Percentiles rank a stretch among this genome's conserved stretches.
These are phyloP conservation scores for Araneus ventricosus DNA, from an alignment of 1,140 invertebrate genomes.

Conservation along the genomic window DNA sequence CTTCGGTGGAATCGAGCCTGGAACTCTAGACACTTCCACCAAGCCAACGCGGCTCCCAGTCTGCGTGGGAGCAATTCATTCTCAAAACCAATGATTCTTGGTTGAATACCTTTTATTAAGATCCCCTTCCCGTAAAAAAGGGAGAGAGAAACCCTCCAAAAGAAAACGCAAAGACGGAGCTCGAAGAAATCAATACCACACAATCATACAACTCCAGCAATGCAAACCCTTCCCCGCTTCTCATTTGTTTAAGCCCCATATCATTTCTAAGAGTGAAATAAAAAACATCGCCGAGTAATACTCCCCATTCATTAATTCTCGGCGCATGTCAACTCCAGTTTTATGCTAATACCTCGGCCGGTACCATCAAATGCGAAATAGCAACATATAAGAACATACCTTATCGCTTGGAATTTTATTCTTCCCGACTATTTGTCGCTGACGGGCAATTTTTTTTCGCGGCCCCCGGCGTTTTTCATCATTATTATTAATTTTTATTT, in stretches of 20 bases:
- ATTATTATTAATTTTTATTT: constrained; percentile 60
- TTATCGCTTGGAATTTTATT: constrained; percentile 21
- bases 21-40: too few species aligned
- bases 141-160: too few species aligned
- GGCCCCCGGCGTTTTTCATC: constrained; percentile 40
- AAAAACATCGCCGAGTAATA: neutral
- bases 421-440: constrained; percentile 14
- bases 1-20: too few species aligned
- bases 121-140: too few species aligned
- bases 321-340: constrained; percentile 21
- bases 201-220: too few species aligned
- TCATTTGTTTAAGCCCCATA: neutral
- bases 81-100: too few species aligned
- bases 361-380: neutral
- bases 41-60: too few species aligned
- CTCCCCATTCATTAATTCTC: neutral
- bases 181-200: too few species aligned
- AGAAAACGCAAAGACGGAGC: too few species aligned
- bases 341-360: constrained; percentile 13
- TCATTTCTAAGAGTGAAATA: neutral
- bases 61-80: too few species aligned
- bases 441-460: constrained; percentile 38
- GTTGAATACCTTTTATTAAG: too few species aligned
- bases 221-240: neutral
- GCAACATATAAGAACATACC: neutral